These are phyloP conservation scores for Actenoides lindsayi DNA, from an alignment of 2,113 vertebrate genomes.

Conservation along the genomic window DNA sequence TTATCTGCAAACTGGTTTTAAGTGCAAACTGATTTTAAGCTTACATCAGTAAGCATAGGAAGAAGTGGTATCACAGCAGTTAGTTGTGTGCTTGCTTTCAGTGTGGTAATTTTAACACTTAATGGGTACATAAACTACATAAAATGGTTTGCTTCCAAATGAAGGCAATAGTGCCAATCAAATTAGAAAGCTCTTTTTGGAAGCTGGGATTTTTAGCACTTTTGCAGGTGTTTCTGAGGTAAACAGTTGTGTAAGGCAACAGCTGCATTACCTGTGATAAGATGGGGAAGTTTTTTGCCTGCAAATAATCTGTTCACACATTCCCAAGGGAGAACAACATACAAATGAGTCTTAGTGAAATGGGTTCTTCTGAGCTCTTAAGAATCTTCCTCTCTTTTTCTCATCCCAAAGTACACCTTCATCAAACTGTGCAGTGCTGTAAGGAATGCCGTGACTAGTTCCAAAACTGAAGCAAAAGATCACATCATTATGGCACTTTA, in stretches of 20 bases:
- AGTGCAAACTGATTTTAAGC: not conserved
- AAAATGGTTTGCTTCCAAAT: not conserved
- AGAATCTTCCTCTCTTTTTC: not conserved
- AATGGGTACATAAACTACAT: not conserved
- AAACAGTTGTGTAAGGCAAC: not conserved
- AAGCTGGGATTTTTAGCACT: not conserved
- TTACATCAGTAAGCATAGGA: not conserved
- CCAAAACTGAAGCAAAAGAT: not conserved
- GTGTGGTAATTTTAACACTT: not conserved
- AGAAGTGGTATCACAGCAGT: not conserved
- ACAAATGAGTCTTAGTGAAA: not conserved
- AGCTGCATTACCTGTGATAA: not conserved
- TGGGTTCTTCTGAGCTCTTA: not conserved
- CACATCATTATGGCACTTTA: not conserved
- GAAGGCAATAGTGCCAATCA: not conserved
- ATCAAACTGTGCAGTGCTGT: not conserved
- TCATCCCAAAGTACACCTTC: not conserved
- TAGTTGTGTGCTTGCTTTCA: not conserved
- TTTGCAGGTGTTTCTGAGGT: not conserved
- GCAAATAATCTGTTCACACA: fast-evolving
- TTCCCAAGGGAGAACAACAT: not conserved
- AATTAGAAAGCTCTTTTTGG: not conserved
- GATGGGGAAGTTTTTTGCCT: not conserved
- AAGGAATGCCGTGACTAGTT: not conserved
- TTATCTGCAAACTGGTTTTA: not conserved